Base-by-base conservation (phyloP, 2,797 vertebrate genomes). In the Champsocephalus gunnari region DNA sequence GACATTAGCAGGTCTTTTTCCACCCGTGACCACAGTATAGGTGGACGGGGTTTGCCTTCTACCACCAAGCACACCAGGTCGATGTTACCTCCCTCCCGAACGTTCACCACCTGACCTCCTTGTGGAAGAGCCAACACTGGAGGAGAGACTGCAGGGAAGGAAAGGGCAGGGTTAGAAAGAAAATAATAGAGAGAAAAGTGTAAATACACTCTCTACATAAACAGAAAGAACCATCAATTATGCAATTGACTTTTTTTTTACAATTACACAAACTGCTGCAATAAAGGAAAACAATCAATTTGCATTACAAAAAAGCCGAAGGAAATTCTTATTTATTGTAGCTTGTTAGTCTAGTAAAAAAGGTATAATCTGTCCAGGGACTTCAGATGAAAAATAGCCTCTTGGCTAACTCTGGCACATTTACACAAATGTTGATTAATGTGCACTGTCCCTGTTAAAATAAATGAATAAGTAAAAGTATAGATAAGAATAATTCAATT, bases 11-110 rank as follows among this genome's bases (percentile, higher is more conserved):
- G 86, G 85, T 99, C 97, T 89, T 97, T 98, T 83, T 99, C 98
- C 19, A 92, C 87, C 2, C 98, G 95, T 3, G 97, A 97, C 98
- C 98, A 99, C 59, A 99, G 92, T 58, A 99, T 92, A 0, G 97
- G 97, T 0, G 98, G 98, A 60, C 96, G 96, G 0, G 98, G 98
- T 91, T 99, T 99, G 14, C 98, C 98, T 7, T 97, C 92, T 1
- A 74, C 92, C 17, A 97, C 96, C 76, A 96, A 92, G 1, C 98
- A 99, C 79, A 96, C 96, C 63, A 99, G 94, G 53, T 99, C 97
- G 0, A 94, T 90, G 0, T 87, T 91, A 1, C 96, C 96, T 10
- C 97, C 97, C 84, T 99, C 98, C 4, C 94, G 93, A 43, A 96
- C 97, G 0, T 93, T 98, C 77, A 99, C 91, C 76, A 93, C 81